Evolutionary conservation across 2,888 invertebrate genomes (phyloP), one percentile per base, ranked within the genome.

Genomic region (Heliconius aoede): DNA sequence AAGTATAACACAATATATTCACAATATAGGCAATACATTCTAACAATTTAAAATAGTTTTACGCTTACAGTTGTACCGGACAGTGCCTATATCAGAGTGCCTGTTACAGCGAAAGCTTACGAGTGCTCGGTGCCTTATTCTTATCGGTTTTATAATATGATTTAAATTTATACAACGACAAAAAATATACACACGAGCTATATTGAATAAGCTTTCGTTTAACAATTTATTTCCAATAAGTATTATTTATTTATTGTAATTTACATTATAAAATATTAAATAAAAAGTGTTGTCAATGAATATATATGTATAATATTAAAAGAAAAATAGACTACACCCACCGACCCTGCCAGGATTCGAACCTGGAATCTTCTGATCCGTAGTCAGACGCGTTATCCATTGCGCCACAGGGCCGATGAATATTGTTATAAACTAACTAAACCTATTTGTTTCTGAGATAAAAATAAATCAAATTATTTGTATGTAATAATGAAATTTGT

Each of bases 331-430:
- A 72, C 11, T 3, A 21, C 26, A 4, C 13, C 15, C 18, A 3
- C 1, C 95, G 95, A 95, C 95, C 95, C 92, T 95, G 95, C 95
- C 95, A 95, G 95, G 95, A 95, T 95, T 95, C 95, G 95, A 95
- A 95, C 93, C 95, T 95, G 95, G 95, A 95, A 95, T 95, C 95
- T 95, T 95, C 95, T 95, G 95, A 95, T 95, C 95, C 95, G 95
- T 95, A 95, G 95, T 95, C 95, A 95, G 95, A 95, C 95, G 95
- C 95, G 95, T 96, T 95, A 95, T 95, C 95, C 95, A 89, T 95
- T 95, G 95, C 95, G 95, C 95, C 95, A 95, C 95, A 95, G 92
- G 95, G 95, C 95, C 95, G n/a, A 11, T 46, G 18, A 1, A 9
- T 9, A 3, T 0, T 8, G 0, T 0, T 18, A 36, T 9, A 51